Evolutionary conservation across 2,797 vertebrate species (phyloP), one percentile per base, ranked within the genome.

Genomic region (Sus cebifrons): DNA sequence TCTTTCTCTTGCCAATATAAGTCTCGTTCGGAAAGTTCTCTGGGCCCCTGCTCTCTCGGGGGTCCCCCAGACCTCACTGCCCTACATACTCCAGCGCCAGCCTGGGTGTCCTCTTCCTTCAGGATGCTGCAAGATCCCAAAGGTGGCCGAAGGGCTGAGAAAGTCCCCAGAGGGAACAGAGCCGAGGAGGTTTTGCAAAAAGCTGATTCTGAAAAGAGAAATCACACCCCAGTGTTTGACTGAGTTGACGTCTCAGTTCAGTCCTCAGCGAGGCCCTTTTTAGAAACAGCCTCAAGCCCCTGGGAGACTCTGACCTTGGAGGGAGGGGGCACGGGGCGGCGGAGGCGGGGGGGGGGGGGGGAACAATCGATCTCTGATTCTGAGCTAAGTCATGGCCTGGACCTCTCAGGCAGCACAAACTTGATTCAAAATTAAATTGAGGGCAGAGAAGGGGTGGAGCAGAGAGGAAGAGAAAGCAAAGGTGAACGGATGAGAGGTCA

Each of bases 231-330:
- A 60, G 86, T 65, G 29, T 67, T 91, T 8, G 65, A 21, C 10
- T 56, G 52, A 95, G 79, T 2, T 9, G 56, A 79, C 40, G 67
- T 49, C 70, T 95, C 82, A 15, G 40, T 92, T 81, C 89, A 62
- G 58, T 91, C 67, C 68, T 56, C 75, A 12, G 49, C 0, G 3
- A 74, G 65, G 83, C 67, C 83, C 25, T 44, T 92, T 91, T 67
- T 14, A 91, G 89, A 89, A 95, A 88, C 58, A 77, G 79, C 82
- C 65, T 81, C 73, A 54, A 88, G 74, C 64, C 64, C 78, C 79
- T 4, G 70, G 67, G 83, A 68, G 65, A 62, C 89, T 79, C 91
- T 89, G 96, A 56, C 86, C 82, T 83, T 79, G 73, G 77, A 20
- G 60, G 44, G 44, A 49, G 44, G 44, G 7, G 32, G 75, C 10